Conservation (phyloP, 2,888 invertebrate genomes). For the Drosophila yooni region DNA sequence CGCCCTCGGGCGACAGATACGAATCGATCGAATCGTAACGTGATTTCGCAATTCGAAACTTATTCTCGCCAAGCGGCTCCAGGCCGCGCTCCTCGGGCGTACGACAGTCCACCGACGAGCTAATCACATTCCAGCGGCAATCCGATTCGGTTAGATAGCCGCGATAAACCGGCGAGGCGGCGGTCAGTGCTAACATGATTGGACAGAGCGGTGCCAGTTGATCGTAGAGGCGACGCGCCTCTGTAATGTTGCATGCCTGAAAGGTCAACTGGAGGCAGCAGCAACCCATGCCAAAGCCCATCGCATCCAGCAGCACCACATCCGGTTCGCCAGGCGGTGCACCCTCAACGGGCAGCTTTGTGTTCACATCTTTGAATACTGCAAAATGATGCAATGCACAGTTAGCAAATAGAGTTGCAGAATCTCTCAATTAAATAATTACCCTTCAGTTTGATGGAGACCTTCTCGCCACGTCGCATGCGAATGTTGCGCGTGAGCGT, state of each 20-base stretch:
- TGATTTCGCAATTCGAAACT: slow-evolving; percentile 95
- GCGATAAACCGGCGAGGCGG: slow-evolving; percentile 97
- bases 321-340: slow-evolving; percentile 92
- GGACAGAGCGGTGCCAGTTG: slow-evolving; percentile 98
- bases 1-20: slow-evolving; percentile 95
- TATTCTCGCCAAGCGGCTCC: slow-evolving; percentile 89
- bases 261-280: slow-evolving; percentile 98
- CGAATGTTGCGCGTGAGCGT: slow-evolving; percentile 97
- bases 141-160: slow-evolving; percentile 98
- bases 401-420: background rate
- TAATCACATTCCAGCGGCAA: slow-evolving; percentile 99
- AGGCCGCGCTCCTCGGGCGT: slow-evolving; percentile 96
- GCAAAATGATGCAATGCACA: slow-evolving; percentile 30
- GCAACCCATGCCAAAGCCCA: slow-evolving; percentile 99
- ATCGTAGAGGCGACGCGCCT: slow-evolving; percentile 98
- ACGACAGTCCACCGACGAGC: slow-evolving; percentile 97
- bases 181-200: slow-evolving; percentile 98
- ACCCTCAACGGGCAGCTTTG: slow-evolving; percentile 93
- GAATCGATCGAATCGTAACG: slow-evolving; percentile 99
- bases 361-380: slow-evolving; percentile 96
- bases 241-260: slow-evolving; percentile 96
- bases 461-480: slow-evolving; percentile 95
- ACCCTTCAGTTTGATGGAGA: slow-evolving; percentile 98
- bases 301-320: slow-evolving; percentile 99
- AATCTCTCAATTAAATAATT: slow-evolving; percentile 48